phyloP scores from a whole-genome alignment of 2,797 vertebrate genomes.

The Poeciliopsis paucimaculata region DNA sequence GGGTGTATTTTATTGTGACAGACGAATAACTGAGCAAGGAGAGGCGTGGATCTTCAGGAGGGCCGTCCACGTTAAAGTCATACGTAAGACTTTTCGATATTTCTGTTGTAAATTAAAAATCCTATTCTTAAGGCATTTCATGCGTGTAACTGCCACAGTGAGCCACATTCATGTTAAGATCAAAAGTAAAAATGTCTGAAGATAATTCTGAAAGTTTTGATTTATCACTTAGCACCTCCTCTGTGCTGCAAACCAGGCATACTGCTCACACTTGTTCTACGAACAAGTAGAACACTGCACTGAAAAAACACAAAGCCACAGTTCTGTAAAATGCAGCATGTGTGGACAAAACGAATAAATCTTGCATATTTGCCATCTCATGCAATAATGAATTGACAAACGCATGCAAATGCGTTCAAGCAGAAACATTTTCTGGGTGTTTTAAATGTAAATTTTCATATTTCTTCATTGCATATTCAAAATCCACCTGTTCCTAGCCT shows the following conservation, averaged over 20 bases:
- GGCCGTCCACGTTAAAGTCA: slow-evolving; percentile 39
- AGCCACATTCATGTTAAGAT: background rate
- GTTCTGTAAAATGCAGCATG: background rate
- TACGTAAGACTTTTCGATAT: slow-evolving; percentile 51
- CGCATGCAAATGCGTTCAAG: background rate
- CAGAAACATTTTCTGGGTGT: background rate
- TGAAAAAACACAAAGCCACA: background rate
- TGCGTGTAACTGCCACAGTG: background rate
- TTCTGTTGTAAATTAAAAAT: background rate
- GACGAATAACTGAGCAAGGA: slow-evolving; percentile 37
- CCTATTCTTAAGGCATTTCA: background rate
- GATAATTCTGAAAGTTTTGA: background rate
- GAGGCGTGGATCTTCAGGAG: slow-evolving; percentile 63
- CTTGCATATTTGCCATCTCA: background rate
- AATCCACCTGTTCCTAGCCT: background rate
- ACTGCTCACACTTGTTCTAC: background rate
- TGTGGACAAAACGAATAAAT: background rate
- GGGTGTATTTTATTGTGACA: slow-evolving; percentile 69
- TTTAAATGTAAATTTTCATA: background rate
- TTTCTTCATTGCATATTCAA: background rate
- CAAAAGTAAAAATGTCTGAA: background rate
- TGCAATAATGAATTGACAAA: background rate
- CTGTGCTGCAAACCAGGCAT: background rate
- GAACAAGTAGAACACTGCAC: background rate
- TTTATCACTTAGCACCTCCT: background rate